Base-by-base conservation (phyloP, 2,797 vertebrate species). In the Hozukius guyotensis region DNA sequence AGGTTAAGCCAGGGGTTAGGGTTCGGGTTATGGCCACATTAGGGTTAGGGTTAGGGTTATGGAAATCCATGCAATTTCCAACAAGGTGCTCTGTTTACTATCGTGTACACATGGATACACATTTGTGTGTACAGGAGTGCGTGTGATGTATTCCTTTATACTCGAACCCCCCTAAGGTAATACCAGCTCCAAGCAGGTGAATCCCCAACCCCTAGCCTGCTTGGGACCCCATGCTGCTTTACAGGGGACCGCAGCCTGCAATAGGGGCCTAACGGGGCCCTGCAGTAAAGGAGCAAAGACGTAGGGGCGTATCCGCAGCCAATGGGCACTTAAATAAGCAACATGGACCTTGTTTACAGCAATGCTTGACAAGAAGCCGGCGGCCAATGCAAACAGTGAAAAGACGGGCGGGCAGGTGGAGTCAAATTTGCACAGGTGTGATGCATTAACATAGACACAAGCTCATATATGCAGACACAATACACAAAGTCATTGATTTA, bases 401-500 rank as follows among this genome's bases (percentile, higher is more conserved):
- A 63, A 61, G 25, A 12, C 7, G 29, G 38, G 42, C 8, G 52
- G 52, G 25, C 20, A 60, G 34, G 64, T 70, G 25, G n/a, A 67
- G 69, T 79, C 66, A 59, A 72, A 78, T 84, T 73, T 77, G 56
- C 55, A 42, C 62, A 64, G 61, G 68, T 75, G 34, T 59, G 65
- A 72, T 57, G 29, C 66, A 77, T 85, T 80, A 78, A 56, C 70
- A 75, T 38, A 70, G 32, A 87, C 70, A 73, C 73, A 85, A 32
- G 81, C 87, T 60, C 57, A 74, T 20, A 22, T 72, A 36, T 25
- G 61, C 52, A 32, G 22, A 78, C 66, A 73, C 63, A 78, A 42
- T 22, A 72, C 81, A 76, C 74, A 75, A 18, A 65, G 72, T 81
- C 82, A 85, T 72, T 83, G 87, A 86, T 91, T 90, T 88, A 89